These are phyloP conservation scores for Australoheros facetus DNA, from an alignment of 2,797 vertebrate genomes.

Conservation along the genomic window DNA sequence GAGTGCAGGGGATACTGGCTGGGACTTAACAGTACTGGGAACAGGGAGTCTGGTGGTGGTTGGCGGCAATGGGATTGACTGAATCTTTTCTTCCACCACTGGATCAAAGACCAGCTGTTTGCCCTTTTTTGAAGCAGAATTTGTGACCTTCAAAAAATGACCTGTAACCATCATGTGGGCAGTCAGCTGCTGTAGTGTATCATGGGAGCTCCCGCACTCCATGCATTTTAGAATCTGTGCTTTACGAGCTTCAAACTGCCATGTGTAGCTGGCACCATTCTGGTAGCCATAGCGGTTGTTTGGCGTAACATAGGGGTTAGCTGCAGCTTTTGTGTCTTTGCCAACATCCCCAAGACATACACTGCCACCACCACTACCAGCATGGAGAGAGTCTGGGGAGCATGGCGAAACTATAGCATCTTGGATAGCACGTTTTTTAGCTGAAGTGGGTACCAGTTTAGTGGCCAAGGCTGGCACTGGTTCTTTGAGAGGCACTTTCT, in stretches of 20 bases:
- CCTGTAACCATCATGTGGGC: conserved; percentile 99
- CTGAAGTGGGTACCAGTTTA: conserved; percentile 90
- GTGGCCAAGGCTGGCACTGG: conserved; percentile 96
- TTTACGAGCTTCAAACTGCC: conserved; percentile 99
- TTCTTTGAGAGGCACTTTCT: conserved; percentile 99
- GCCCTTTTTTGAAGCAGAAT: conserved; percentile 97
- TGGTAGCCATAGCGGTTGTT: conserved; percentile 99
- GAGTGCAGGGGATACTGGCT: conserved; percentile 89
- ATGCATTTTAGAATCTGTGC: conserved; percentile 99
- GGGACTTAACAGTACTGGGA: conserved; percentile 87
- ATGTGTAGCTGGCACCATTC: conserved; percentile 99
- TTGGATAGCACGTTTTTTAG: conserved; percentile 94
- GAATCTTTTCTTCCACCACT: conserved; percentile 96
- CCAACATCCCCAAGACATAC: conserved; percentile 83
- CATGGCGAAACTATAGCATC: conserved; percentile 90
- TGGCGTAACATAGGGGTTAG: conserved; percentile 96
- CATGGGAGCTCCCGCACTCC: conserved; percentile 99
- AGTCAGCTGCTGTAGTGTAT: conserved; percentile 97
- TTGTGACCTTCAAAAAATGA: conserved; percentile 98
- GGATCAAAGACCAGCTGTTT: conserved; percentile 97
- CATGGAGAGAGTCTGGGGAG: conserved; percentile 91
- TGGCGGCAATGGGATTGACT: conserved; percentile 96
- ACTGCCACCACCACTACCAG: conserved; percentile 72
- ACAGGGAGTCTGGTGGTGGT: conserved; percentile 92
- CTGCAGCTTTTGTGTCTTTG: conserved; percentile 89